Conservation (phyloP, 2,113 vertebrate species). For the Formicarius rufipectus region DNA sequence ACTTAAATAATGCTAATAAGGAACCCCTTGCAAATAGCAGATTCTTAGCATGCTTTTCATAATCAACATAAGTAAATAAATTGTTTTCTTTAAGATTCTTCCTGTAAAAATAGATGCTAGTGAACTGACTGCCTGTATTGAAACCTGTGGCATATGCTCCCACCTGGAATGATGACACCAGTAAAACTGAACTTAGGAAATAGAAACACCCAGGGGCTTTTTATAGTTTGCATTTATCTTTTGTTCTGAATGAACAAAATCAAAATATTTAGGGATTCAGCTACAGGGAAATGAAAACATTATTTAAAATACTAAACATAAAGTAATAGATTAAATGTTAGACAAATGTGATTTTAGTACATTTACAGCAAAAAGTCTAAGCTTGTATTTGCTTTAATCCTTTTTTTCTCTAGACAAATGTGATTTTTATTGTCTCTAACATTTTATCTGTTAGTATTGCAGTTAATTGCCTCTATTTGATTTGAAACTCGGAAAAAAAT, state of each 20-base stretch:
- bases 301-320: background rate
- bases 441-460: background rate
- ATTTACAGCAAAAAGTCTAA: background rate
- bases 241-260: background rate
- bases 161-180: background rate
- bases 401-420: background rate
- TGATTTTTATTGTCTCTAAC: background rate
- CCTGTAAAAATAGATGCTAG: background rate
- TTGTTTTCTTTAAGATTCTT: background rate
- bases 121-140: background rate
- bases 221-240: background rate
- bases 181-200: background rate
- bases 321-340: background rate
- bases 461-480: background rate
- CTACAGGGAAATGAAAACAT: background rate
- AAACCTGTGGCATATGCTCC: background rate
- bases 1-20: background rate
- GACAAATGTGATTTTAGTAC: background rate
- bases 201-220: background rate
- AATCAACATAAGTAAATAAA: background rate
- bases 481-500: background rate
- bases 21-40: fast-evolving
- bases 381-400: background rate
- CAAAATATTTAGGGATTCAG: background rate
- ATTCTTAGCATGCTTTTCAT: background rate